A percentile compares a stretch with the other conserved stretches of the same genome.
phyloP scores from a whole-genome alignment of 64 coral and sea anemone genomes.

The Platygyra sinensis region DNA sequence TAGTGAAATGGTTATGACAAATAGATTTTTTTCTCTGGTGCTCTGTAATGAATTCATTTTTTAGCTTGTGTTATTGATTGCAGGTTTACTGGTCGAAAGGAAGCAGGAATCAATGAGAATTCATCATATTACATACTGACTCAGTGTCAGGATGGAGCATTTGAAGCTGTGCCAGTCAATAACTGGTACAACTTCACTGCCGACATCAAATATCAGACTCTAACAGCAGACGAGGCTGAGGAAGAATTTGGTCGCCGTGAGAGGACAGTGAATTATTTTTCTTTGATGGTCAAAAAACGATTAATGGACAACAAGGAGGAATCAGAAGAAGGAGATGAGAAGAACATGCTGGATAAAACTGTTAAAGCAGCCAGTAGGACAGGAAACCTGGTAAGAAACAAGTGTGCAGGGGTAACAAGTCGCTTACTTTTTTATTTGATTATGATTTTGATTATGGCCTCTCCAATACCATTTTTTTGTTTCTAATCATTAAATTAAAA shows the following conservation, averaged over 20 bases:
- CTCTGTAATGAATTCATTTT: background rate
- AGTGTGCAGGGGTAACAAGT: too few species aligned
- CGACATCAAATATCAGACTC: conserved; percentile 84
- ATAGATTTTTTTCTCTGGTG: background rate
- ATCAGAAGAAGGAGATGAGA: conserved; percentile 45
- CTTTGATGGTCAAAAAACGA: conserved; percentile 96
- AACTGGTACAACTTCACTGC: conserved; percentile 92
- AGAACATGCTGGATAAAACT: conserved; percentile 11
- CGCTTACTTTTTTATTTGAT: too few species aligned
- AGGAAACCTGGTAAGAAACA: conserved; percentile 51
- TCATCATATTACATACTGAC: conserved; percentile 94
- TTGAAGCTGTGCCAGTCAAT: conserved; percentile 90
- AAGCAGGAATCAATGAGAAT: conserved; percentile 97
- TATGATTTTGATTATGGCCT: too few species aligned
- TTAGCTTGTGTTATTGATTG: background rate
- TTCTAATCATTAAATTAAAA: too few species aligned
- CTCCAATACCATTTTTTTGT: too few species aligned
- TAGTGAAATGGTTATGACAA: too few species aligned
- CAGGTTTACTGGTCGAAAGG: conserved; percentile 90
- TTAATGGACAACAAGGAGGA: conserved; percentile 73
- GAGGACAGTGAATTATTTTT: conserved; percentile 97
- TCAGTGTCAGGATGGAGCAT: conserved; percentile 89
- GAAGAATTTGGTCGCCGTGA: conserved; percentile 91
- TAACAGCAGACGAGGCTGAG: conserved; percentile 96
- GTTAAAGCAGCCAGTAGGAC: conserved; percentile 49